A percentile compares a stretch with the other conserved stretches of the same genome.
phyloP scores from a whole-genome alignment of 1,140 invertebrate species.

The Pachyrhynchus sulphureomaculatus region DNA sequence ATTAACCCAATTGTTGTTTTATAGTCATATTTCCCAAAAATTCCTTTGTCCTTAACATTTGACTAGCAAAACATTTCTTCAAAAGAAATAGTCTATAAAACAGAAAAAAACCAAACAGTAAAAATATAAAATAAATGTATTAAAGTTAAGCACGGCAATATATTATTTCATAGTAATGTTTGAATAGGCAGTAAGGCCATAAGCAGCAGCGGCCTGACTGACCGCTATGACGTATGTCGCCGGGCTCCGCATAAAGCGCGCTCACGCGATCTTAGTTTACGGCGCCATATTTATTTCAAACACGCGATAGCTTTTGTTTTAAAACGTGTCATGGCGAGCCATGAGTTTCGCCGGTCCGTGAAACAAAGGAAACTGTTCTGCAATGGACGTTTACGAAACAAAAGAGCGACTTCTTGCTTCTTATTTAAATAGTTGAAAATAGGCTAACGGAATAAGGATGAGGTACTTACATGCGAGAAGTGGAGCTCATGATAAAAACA shows the following conservation, averaged over 20 bases:
- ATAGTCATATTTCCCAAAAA: too few species aligned
- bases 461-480: too few species aligned
- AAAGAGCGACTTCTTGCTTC: not conserved
- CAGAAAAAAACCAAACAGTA: too few species aligned
- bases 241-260: slow-evolving; percentile 42
- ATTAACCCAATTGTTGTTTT: too few species aligned
- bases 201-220: slow-evolving; percentile 24
- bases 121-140: not conserved
- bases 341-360: slow-evolving; percentile 20
- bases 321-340: slow-evolving; percentile 49
- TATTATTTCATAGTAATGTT: slow-evolving; percentile 27
- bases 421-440: not conserved
- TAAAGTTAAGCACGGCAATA: slow-evolving; percentile 17
- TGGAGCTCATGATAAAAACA: too few species aligned
- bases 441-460: not conserved
- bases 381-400: slow-evolving; percentile 19
- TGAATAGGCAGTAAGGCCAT: slow-evolving; percentile 27
- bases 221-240: slow-evolving; percentile 46
- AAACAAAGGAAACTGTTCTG: slow-evolving; percentile 28
- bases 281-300: slow-evolving; percentile 50
- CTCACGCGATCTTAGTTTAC: slow-evolving; percentile 51
- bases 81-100: too few species aligned
- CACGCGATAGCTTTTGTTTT: slow-evolving; percentile 52
- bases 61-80: too few species aligned
- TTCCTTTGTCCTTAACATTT: too few species aligned